A percentile compares a stretch with the other conserved stretches of the same genome.
These are phyloP conservation scores for Pinctada fucata DNA, from an alignment of 2,888 invertebrate species.

Conservation along the genomic window DNA sequence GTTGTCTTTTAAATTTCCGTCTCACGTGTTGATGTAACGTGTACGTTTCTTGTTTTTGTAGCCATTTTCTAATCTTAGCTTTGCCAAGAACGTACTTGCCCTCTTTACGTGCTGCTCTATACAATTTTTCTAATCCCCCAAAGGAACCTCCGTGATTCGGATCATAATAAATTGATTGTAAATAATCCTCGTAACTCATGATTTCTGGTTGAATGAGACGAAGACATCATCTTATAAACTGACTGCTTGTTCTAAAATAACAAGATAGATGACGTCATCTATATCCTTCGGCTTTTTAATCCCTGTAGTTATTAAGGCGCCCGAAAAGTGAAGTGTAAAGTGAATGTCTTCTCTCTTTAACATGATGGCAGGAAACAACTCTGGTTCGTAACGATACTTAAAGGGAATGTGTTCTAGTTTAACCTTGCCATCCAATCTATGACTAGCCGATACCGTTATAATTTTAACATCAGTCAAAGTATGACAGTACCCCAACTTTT, in stretches of 20 bases:
- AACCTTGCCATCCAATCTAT: not conserved
- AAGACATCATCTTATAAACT: not conserved
- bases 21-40: constrained; percentile 39
- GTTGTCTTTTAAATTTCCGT: constrained; percentile 33
- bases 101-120: constrained; percentile 44
- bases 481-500: constrained; percentile 7
- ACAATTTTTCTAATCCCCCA: constrained; percentile 45
- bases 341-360: constrained; percentile 15
- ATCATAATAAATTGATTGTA: constrained; percentile 43
- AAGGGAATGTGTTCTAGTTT: not conserved
- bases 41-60: constrained; percentile 46
- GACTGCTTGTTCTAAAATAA: not conserved
- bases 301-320: constrained; percentile 17
- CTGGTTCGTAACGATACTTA: constrained; percentile 11
- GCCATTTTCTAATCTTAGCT: no score
- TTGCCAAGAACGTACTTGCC: constrained; percentile 40
- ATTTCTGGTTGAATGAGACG: not conserved
- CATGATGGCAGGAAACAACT: constrained; percentile 23
- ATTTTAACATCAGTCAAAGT: constrained; percentile 1
- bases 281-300: constrained; percentile 6
- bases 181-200: constrained; percentile 24
- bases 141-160: constrained; percentile 40
- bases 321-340: constrained; percentile 21
- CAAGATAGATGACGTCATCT: not conserved
- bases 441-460: constrained; percentile 14